phyloP scores from a whole-genome alignment of 2,888 invertebrate genomes.

The Piscicola geometra region DNA sequence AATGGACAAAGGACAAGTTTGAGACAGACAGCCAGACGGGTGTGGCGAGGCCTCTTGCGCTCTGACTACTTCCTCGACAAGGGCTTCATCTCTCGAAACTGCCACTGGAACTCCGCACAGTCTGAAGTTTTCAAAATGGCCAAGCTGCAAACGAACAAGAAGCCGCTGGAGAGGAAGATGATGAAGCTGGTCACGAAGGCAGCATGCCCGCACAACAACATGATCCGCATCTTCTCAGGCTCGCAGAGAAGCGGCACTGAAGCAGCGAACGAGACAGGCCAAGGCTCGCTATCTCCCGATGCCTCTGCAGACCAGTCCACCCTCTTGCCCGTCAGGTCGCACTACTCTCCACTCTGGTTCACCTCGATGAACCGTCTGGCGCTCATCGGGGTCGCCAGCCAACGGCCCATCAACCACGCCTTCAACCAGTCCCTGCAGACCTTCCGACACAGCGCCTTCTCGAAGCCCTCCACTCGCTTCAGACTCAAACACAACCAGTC shows the following conservation, averaged over 20 bases:
- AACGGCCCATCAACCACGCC: background rate
- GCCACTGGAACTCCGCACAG: too few relatives aligned
- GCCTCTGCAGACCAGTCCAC: background rate
- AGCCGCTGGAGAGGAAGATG: too few relatives aligned
- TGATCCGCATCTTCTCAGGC: background rate
- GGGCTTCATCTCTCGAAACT: too few relatives aligned
- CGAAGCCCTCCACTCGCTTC: background rate
- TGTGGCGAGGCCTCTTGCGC: too few relatives aligned
- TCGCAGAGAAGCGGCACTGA: background rate
- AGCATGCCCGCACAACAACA: background rate
- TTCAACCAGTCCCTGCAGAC: background rate
- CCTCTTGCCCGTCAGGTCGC: background rate
- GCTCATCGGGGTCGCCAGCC: background rate
- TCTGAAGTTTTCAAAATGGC: too few relatives aligned
- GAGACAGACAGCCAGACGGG: too few relatives aligned
- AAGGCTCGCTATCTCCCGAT: too few relatives aligned
- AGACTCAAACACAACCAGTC: background rate
- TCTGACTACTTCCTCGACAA: too few relatives aligned
- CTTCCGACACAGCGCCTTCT: background rate
- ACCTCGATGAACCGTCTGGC: background rate
- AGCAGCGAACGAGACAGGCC: background rate
- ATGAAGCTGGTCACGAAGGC: too few relatives aligned
- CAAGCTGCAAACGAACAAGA: too few relatives aligned
- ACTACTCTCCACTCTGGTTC: constrained; percentile 11
- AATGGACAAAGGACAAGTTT: too few relatives aligned